A percentile compares a stretch with the other conserved stretches of the same genome.
These are phyloP conservation scores for Tortrix viridana DNA, from an alignment of 2,888 invertebrate species.

Conservation along the genomic window DNA sequence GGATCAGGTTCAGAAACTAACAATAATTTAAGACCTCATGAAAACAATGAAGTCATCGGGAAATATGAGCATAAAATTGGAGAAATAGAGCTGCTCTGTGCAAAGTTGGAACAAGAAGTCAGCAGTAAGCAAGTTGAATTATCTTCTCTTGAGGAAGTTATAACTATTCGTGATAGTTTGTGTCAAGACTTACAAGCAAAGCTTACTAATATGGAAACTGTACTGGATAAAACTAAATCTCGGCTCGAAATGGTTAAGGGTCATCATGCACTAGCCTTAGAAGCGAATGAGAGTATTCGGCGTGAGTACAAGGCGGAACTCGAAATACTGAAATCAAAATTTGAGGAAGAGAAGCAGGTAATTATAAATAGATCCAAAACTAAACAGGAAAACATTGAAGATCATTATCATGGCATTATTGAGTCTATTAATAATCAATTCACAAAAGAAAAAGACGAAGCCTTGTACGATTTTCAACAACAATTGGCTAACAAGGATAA, in stretches of 20 bases:
- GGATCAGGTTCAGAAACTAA: constrained; percentile 15
- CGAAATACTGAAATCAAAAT: constrained; percentile 71
- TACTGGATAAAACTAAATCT: constrained; percentile 70
- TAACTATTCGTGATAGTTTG: constrained; percentile 72
- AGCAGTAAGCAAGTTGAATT: constrained; percentile 73
- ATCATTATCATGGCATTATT: constrained; percentile 63
- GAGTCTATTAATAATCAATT: constrained; percentile 66
- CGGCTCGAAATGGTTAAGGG: constrained; percentile 80
- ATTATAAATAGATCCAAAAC: constrained; percentile 66
- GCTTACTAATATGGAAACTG: constrained; percentile 64
- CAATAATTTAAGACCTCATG: constrained; percentile 10
- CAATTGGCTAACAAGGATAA: constrained; percentile 63
- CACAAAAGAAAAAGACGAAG: constrained; percentile 66
- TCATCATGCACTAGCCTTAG: constrained; percentile 76
- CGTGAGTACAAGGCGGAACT: constrained; percentile 77
- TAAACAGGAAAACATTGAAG: constrained; percentile 68
- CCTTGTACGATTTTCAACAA: constrained; percentile 64
- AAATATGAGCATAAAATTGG: constrained; percentile 58
- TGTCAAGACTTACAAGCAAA: constrained; percentile 77
- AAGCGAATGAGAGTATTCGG: constrained; percentile 80
- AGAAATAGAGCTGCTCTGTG: constrained; percentile 65
- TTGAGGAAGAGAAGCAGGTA: constrained; percentile 75
- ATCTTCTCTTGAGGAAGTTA: constrained; percentile 72
- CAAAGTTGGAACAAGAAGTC: constrained; percentile 69
- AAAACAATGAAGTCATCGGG: constrained; percentile 45